phyloP scores from a whole-genome alignment of 2,888 invertebrate genomes.

The Argyresthia goedartella region DNA sequence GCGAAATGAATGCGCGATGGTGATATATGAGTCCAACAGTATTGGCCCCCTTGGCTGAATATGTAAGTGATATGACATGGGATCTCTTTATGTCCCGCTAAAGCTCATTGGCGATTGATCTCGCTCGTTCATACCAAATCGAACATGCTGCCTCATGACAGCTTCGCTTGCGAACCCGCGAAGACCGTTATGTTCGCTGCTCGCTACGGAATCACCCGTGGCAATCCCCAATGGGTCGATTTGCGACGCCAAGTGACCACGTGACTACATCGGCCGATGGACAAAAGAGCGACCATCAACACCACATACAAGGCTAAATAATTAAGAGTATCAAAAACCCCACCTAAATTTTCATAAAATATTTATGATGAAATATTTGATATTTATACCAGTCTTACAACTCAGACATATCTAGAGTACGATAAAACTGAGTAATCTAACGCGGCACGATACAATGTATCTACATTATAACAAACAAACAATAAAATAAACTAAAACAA shows the following conservation, averaged over 20 bases:
- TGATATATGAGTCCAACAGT: too few relatives aligned
- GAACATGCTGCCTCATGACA: slow-evolving; percentile 66
- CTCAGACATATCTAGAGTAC: too few relatives aligned
- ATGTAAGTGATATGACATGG: too few relatives aligned
- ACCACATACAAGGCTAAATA: not conserved
- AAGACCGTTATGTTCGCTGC: slow-evolving; percentile 62
- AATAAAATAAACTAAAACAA: too few relatives aligned
- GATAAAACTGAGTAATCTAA: too few relatives aligned
- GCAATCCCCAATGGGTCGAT: slow-evolving; percentile 94
- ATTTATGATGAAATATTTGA: too few relatives aligned
- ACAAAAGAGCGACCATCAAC: slow-evolving; percentile 21
- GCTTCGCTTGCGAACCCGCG: slow-evolving; percentile 65
- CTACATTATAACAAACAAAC: too few relatives aligned
- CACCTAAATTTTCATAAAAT: too few relatives aligned
- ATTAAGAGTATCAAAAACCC: not conserved
- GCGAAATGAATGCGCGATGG: too few relatives aligned
- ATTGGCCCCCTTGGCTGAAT: not conserved
- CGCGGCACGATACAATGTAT: too few relatives aligned
- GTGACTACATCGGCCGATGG: slow-evolving; percentile 72
- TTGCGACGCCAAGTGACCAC: slow-evolving; percentile 93
- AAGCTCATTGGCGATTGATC: slow-evolving; percentile 30
- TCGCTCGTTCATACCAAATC: slow-evolving; percentile 56
- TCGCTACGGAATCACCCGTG: slow-evolving; percentile 74
- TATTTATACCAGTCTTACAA: too few relatives aligned
- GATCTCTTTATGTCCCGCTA: slow-evolving; percentile 24